Evolutionary conservation across 2,113 vertebrate genomes (phyloP), one percentile per base, ranked within the genome.

Genomic region (Eupsittula cactorum): DNA sequence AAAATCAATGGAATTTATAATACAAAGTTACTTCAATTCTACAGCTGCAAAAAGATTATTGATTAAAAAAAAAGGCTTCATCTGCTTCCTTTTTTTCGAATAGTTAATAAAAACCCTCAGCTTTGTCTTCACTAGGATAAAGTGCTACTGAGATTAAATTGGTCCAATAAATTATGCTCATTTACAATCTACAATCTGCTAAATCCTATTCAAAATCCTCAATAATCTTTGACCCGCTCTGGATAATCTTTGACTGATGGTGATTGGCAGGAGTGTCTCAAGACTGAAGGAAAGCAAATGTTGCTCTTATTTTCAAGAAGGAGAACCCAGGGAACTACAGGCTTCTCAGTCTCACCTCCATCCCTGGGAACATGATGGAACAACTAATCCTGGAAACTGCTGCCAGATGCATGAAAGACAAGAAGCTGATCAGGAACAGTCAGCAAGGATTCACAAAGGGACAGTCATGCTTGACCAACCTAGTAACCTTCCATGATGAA

Each of bases 31-130:
- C 17, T 75, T 69, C 13, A 63, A 24, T 62, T 62, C 25, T 42
- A 10, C 31, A 63, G 17, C 33, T 62, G 19, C 68, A 33, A 18
- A 47, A 67, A 60, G 13, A 53, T 15, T 37, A 2, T 33, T 67
- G 23, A 2, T 14, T 24, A 28, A 33, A n/a, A 59, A n/a, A n/a
- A 11, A 37, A 37, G 3, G 7, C 3, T 12, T 13, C 0, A 27
- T 53, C 52, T 53, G 13, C 13, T 41, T 65, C 29, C 21, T 11
- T 17, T 60, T 74, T 71, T 90, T 37, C 11, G 1, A 20, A 33
- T 9, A 49, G 17, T 33, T 63, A 39, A 27, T 25, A 75, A 55
- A 73, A 69, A 14, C 12, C 25, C 80, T 55, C 15, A 33, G 27
- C 46, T 86, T 81, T 42, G 7, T 63, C 53, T 63, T 81, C 69